Base-by-base conservation (phyloP, 1,140 invertebrate genomes). In the Babylonia areolata region DNA sequence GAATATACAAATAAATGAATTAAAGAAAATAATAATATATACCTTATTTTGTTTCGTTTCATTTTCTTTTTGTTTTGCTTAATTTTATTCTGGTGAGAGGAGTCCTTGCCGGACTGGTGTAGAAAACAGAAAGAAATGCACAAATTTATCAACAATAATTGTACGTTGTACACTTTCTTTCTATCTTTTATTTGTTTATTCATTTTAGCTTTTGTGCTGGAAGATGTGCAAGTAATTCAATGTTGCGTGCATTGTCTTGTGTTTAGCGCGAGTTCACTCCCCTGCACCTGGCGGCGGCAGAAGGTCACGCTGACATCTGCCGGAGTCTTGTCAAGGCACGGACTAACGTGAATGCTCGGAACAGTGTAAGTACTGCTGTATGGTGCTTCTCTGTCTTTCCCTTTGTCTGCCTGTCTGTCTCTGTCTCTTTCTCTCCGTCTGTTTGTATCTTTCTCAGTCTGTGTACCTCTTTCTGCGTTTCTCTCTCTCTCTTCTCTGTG, bases 341-440 rank as follows among this genome's bases (percentile, higher is more conserved):
- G 85, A 93, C 92, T 87, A 92, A 92, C 84, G 84, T 94, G 15
- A 94, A 95, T 86, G 90, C 92, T 85, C 93, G 93, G 89, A 95
- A 95, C 82, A 93, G 93, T 91, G 94, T 94, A 91, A 91, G 93
- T 92, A 33, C 39, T n/a, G 39, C 39, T 64, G 84, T 87, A n/a
- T 2, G 23, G 33, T 46, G 39, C 15, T 2, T 78, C 79, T 89
- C 69, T 51, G 15, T 64, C 20, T 64, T 51, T n/a, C 2, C 23
- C 15, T 64, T n/a, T 64, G 58, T 64, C 6, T 64, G 58, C 28
- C 28, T 23, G 58, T 64, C 28, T 64, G 58, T 64, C 58, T 64
- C 17, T 64, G 5, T 64, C 15, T 64, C 58, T n/a, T 9, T 51
- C 17, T 51, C 12, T n/a, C 58, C 23, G 58, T 64, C 58, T 64